Percentiles rank a stretch among this genome's conserved stretches.
Evolutionary conservation across 2,888 invertebrate genomes (phyloP).

Genomic region (Taphrorychus bicolor): DNA sequence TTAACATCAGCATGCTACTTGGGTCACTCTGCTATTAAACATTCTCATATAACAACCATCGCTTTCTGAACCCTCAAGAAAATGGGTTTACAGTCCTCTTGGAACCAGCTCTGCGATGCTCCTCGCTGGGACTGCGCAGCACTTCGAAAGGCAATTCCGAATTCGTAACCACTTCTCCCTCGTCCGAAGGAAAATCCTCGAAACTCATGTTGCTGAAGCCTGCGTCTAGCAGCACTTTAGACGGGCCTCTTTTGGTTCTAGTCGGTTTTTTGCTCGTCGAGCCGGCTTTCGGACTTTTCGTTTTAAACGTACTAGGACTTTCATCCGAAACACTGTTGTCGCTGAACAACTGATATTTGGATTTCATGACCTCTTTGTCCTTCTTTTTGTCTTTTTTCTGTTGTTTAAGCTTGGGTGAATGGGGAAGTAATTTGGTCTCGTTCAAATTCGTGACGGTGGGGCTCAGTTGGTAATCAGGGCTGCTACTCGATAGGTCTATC

Average conservation of each 20-base stretch:
- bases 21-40: conserved; percentile 8
- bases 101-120: conserved; percentile 60
- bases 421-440: neutral
- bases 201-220: conserved; percentile 80
- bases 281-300: conserved; percentile 51
- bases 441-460: no score
- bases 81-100: conserved; percentile 65
- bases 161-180: conserved; percentile 61
- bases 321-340: conserved; percentile 58
- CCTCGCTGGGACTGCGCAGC: conserved; percentile 64
- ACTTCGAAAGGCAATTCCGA: conserved; percentile 70
- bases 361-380: conserved; percentile 56
- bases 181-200: conserved; percentile 75
- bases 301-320: conserved; percentile 46
- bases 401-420: conserved; percentile 26
- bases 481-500: conserved; percentile 34
- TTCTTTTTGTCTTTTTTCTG: conserved; percentile 57
- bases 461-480: conserved; percentile 23
- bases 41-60: conserved; percentile 28
- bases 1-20: neutral
- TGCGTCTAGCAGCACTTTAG: conserved; percentile 57
- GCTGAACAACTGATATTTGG: conserved; percentile 63
- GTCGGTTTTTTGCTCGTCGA: conserved; percentile 50
- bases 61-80: conserved; percentile 46
- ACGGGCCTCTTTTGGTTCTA: conserved; percentile 51